These are phyloP conservation scores for Caenorhabditis briggsae DNA, from an alignment of 1,140 invertebrate genomes.

Conservation along the genomic window DNA sequence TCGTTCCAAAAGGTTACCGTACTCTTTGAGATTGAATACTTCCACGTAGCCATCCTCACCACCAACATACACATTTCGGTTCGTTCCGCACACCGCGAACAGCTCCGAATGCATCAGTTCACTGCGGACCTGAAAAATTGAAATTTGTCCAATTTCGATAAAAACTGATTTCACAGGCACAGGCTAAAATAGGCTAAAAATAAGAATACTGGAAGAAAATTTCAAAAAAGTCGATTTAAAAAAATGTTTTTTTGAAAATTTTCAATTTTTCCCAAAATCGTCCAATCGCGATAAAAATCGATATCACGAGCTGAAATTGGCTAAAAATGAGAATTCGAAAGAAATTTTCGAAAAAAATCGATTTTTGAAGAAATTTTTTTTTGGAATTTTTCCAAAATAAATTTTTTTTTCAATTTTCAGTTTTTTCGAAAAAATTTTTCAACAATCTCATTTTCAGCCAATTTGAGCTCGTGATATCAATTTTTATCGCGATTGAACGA, in stretches of 20 bases:
- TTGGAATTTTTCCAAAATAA: neutral
- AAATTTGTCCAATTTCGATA: neutral
- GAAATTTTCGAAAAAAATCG: neutral
- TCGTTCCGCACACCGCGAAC: constrained; percentile 58
- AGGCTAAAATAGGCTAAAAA: no score
- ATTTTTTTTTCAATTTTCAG: no score
- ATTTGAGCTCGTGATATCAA: no score
- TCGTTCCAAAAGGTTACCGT: constrained; percentile 65
- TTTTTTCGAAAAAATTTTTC: no score
- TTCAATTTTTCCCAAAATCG: neutral
- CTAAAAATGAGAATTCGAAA: no score
- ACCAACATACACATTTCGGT: constrained; percentile 61
- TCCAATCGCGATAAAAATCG: neutral
- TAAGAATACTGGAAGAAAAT: neutral
- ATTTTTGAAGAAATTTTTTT: neutral
- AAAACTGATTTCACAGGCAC: neutral
- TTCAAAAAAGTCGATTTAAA: neutral
- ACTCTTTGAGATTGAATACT: constrained; percentile 63
- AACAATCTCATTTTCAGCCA: no score
- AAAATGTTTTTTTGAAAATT: neutral
- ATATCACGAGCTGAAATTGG: neutral
- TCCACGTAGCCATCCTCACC: constrained; percentile 59
- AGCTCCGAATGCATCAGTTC: constrained; percentile 63
- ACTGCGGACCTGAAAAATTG: constrained; percentile 54
- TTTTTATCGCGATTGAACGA: no score